These are phyloP conservation scores for Meriones unguiculatus DNA, from an alignment of 2,113 vertebrate genomes.

Conservation along the genomic window DNA sequence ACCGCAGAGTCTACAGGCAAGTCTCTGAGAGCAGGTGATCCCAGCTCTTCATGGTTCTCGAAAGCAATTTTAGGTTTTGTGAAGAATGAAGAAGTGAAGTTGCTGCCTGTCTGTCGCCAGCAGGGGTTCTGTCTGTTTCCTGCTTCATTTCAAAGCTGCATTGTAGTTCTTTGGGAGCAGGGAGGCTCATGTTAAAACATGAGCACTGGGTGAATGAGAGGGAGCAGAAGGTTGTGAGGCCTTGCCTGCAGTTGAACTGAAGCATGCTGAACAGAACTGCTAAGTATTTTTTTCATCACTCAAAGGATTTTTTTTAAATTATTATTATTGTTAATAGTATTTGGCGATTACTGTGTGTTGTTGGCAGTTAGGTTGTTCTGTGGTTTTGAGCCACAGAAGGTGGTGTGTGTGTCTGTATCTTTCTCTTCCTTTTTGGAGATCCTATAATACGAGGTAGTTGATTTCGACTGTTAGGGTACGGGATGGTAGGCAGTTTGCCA, in stretches of 20 bases:
- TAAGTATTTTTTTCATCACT: not conserved
- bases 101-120: not conserved
- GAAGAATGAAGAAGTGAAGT: not conserved
- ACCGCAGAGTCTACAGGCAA: not conserved
- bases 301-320: not conserved
- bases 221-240: not conserved
- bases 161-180: not conserved
- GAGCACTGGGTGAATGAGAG: not conserved
- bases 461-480: not conserved
- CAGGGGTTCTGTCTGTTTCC: not conserved
- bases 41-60: not conserved
- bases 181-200: not conserved
- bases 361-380: not conserved
- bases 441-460: not conserved
- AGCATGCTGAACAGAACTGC: not conserved
- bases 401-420: not conserved
- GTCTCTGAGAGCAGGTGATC: not conserved
- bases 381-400: not conserved
- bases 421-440: not conserved
- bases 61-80: no score
- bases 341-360: not conserved
- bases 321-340: no score
- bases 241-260: not conserved
- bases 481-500: not conserved
- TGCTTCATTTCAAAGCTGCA: not conserved